phyloP scores from a whole-genome alignment of 1,140 invertebrate species.

The Neodiprion fabricii region DNA sequence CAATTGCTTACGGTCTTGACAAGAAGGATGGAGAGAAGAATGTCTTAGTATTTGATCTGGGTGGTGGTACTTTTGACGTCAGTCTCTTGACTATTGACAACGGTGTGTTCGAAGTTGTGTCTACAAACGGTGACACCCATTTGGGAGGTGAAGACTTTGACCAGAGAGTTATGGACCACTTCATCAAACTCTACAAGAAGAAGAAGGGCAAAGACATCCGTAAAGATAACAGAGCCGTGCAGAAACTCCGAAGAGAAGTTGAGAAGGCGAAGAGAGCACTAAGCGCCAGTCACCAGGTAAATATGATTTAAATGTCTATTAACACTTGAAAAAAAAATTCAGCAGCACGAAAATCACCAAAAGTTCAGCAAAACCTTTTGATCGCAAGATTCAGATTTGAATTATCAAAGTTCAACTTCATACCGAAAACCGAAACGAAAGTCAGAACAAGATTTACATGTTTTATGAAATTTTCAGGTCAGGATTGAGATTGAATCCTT shows the following conservation, averaged over 20 bases:
- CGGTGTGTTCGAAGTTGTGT: slow-evolving; percentile 91
- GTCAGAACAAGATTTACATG: not conserved
- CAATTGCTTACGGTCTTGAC: slow-evolving; percentile 99
- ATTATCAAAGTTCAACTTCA: too few species aligned
- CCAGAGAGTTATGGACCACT: slow-evolving; percentile 98
- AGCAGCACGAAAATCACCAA: too few species aligned
- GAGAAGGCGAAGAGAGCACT: slow-evolving; percentile 98
- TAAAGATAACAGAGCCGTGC: slow-evolving; percentile 93
- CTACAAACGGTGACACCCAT: slow-evolving; percentile 99
- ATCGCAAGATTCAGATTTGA: not conserved
- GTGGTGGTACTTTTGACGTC: slow-evolving; percentile 99
- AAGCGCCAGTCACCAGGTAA: slow-evolving; percentile 88
- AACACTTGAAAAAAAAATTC: too few species aligned
- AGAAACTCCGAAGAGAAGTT: slow-evolving; percentile 95
- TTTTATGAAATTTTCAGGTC: slow-evolving; percentile 60
- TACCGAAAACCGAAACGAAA: not conserved
- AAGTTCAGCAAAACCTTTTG: too few species aligned
- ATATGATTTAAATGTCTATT: slow-evolving; percentile 11
- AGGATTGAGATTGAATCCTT: slow-evolving; percentile 99
- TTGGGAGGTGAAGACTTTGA: slow-evolving; percentile 99
- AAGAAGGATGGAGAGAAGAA: slow-evolving; percentile 99
- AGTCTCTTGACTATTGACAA: slow-evolving; percentile 99
- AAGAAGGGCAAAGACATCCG: slow-evolving; percentile 98
- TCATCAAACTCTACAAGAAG: slow-evolving; percentile 98
- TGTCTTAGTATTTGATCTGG: slow-evolving; percentile 98